Base-by-base conservation (phyloP, 2,113 vertebrate species). In the Tupaia chinensis region DNA sequence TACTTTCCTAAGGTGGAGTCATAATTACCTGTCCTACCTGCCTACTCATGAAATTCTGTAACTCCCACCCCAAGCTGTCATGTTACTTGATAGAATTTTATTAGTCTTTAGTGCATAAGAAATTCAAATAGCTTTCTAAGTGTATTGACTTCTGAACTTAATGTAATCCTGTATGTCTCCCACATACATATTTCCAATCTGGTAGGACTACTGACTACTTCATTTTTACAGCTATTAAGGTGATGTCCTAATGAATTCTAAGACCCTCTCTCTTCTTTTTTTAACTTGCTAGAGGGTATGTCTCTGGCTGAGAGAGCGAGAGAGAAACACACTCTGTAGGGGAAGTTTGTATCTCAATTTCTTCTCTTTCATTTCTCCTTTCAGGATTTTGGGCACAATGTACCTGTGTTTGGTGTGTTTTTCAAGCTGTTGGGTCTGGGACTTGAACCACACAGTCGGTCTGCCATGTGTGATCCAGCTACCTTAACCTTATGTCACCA, bases 111-210 rank as follows among this genome's bases (percentile, higher is more conserved):
- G 11, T 56, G 87, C 44, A 72, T 65, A 65, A 23, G 60, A 85
- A 80, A 86, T 76, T 90, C 73, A 73, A 72, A 23, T 70, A 3
- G 78, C 76, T 66, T 96, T 77, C 63, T 78, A 84, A 66, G 10
- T 58, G 22, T 84, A 77, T 74, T 88, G 15, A 58, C 20, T 87
- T 76, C 9, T 86, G 68, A 87, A 87, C 23, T 80, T 90, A 66
- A 70, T 32, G 2, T 32, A 73, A 78, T 61, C 56, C 20, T 94
- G 29, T 0, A 25, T 56, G 78, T 80, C 69, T 56, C 19, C 14
- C 17, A 6, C 4, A 34, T 60, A 5, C 44, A 44, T n/a, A 17
- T 93, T 78, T 88, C n/a, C 3, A 74, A 17, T 88, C 27, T 94
- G 27, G 2, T 83, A 86, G 19, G 19, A 89, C 13, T 44, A 25